Base-by-base conservation (phyloP, 2,113 vertebrate species). In the Esox niger region DNA sequence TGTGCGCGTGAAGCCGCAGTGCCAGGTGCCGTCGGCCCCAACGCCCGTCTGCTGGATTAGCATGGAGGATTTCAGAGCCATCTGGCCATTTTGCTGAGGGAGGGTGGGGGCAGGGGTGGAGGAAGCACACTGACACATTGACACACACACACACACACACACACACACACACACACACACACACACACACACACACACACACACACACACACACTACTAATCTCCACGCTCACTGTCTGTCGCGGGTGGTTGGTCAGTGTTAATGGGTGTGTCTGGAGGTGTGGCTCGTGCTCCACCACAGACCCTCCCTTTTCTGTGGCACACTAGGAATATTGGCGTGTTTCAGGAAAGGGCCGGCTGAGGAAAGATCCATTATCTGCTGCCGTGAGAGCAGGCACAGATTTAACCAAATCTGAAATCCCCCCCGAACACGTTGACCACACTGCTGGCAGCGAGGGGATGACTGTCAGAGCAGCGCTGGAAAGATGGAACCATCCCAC, bases 1-100 rank as follows among this genome's bases (percentile, higher is more conserved):
- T 55, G 54, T 26, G 15, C 2, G 55, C 5, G 17, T 60, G 59
- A 31, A 33, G 58, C 58, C 33, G 30, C n/a, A 61, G 13, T 29
- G 35, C 64, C 38, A 62, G 64, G 65, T 63, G 49, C 57, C 87
- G 80, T 86, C 79, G 72, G 59, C 61, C 79, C 79, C 79, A 66
- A 78, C 77, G 79, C 81, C 76, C 86, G 85, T 84, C 82, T 79
- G 79, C 79, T 74, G 90, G 87, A 90, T 91, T 91, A 90, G 80
- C 85, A 88, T 88, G 80, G 81, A 83, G 81, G 87, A 89, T 88
- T 89, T n/a, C 88, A 77, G 84, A 81, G 87, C 90, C 88, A 91
- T 91, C 90, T 91, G 88, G 86, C 85, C 86, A 88, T 88, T 87
- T 87, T 85, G 83, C 82, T 83, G 54, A 17, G 65, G 67, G 21